Percentiles rank a stretch among this genome's conserved stretches.
phyloP scores from a whole-genome alignment of 2,888 invertebrate genomes.

The Aromia moschata region DNA sequence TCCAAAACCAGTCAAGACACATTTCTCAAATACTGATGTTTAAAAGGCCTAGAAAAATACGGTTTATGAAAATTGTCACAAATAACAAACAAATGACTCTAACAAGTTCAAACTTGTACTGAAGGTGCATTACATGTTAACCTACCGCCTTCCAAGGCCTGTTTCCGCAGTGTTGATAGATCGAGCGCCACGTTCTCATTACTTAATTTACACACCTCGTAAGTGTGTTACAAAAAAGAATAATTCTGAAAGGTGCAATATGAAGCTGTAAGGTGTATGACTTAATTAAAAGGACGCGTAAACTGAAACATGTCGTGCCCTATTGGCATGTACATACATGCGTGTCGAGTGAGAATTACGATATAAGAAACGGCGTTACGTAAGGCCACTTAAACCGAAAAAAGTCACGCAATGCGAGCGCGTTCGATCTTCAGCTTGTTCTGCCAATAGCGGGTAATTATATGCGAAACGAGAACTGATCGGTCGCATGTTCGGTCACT shows the following conservation, averaged over 20 bases:
- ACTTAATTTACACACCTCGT: too few relatives aligned
- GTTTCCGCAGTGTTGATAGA: too few relatives aligned
- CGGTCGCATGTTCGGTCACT: constrained; percentile 28
- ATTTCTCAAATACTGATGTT: too few relatives aligned
- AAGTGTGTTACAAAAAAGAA: too few relatives aligned
- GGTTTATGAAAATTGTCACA: too few relatives aligned
- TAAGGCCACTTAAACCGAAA: constrained; percentile 23
- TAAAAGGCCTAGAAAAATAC: too few relatives aligned
- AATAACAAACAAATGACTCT: too few relatives aligned
- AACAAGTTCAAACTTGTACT: too few relatives aligned
- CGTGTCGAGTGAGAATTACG: constrained; percentile 2
- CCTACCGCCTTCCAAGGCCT: too few relatives aligned
- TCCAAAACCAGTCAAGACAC: too few relatives aligned
- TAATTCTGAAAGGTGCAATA: neutral
- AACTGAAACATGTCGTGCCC: neutral
- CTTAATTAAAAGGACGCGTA: neutral
- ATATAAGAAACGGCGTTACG: constrained; percentile 16
- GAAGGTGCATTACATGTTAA: too few relatives aligned
- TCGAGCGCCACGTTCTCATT: too few relatives aligned
- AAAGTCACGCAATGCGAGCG: constrained; percentile 19
- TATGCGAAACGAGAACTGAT: constrained; percentile 26
- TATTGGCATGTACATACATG: neutral
- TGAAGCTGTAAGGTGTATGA: neutral
- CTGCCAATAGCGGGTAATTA: constrained; percentile 27
- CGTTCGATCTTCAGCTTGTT: constrained; percentile 23